Evolutionary conservation across 2,888 invertebrate genomes (phyloP), one percentile per base, ranked within the genome.

Genomic region (Cartodere bifasciata): DNA sequence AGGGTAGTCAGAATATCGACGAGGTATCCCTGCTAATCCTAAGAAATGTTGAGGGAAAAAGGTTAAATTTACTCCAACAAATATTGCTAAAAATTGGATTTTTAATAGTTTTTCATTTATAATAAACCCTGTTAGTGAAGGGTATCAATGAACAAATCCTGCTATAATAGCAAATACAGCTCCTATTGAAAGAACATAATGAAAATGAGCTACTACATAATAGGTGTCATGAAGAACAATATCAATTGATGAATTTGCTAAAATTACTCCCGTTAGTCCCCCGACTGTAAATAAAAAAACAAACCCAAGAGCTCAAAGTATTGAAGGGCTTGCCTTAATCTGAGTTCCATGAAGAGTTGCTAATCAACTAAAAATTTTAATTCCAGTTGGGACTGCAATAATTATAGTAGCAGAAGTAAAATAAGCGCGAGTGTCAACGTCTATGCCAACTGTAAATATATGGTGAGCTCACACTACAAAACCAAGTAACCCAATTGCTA

Each of bases 381-480:
- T 79, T 44, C 82, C 84, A 11, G 84, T 85, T 0, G 84, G 83
- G 0, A 85, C 70, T 1, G 81, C 83, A 80, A 85, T 85, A 69
- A 85, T 78, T 72, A 83, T 83, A 11, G 83, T 85, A 1, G 81
- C 82, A 25, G 83, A 75, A 0, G 82, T 84, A 57, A 85, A 85
- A 56, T 84, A 85, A 13, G 83, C 82, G 58, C 82, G 79, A 0
- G 80, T 81, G 60, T 84, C 82, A 36, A 83, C 73, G 61, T 84
- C 82, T 71, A 85, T 75, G 1, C 84, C 83, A 17, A 84, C 74
- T 2, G 82, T 83, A 60, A 84, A 86, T 69, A 85, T 85, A 55
- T 85, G 83, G 55, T 85, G 84, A 5, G 81, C 80, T 68, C 83
- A 83, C 0, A 85, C 83, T 60, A 85, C 70, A 70, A 84, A 86